phyloP scores from a whole-genome alignment of 2,113 vertebrate species.

The Nansenia antarctica region DNA sequence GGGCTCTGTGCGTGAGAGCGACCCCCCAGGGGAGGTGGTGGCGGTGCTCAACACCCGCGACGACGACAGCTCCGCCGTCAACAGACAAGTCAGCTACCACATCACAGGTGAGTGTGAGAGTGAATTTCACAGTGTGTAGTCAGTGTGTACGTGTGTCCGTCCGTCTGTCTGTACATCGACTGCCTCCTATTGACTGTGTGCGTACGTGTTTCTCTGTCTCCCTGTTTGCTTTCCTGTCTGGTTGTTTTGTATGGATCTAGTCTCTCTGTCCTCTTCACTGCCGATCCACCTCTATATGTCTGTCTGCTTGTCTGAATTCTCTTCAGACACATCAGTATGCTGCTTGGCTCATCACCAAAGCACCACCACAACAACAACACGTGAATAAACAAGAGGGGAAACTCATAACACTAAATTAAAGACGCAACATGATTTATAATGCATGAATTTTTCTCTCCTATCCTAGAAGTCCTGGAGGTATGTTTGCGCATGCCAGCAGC shows the following conservation, averaged over 20 bases:
- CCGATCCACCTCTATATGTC: too few species aligned
- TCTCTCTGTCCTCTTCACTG: background rate
- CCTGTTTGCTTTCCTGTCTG: background rate
- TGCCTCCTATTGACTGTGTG: background rate
- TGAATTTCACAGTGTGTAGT: background rate
- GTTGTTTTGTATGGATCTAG: background rate
- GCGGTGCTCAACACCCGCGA: conserved; percentile 93
- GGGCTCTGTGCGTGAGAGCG: conserved; percentile 89
- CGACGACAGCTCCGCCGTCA: conserved; percentile 86
- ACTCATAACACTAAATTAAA: conserved; percentile 42
- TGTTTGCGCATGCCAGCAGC: background rate
- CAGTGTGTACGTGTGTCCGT: background rate
- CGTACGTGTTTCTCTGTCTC: background rate
- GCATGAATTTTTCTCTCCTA: conserved; percentile 15
- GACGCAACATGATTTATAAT: conserved; percentile 37
- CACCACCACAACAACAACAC: conserved; percentile 9
- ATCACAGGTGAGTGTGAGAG: conserved; percentile 86
- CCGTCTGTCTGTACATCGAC: background rate
- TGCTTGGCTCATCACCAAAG: background rate
- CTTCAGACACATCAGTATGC: conserved; percentile 1
- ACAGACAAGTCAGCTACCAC: conserved; percentile 95
- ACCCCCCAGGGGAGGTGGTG: conserved; percentile 92
- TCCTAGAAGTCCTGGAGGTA: too few species aligned
- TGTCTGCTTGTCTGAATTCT: background rate
- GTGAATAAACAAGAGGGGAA: conserved; percentile 23